Evolutionary conservation across 2,888 invertebrate species (phyloP).

Genomic region (Scaptomyza reducta): DNA sequence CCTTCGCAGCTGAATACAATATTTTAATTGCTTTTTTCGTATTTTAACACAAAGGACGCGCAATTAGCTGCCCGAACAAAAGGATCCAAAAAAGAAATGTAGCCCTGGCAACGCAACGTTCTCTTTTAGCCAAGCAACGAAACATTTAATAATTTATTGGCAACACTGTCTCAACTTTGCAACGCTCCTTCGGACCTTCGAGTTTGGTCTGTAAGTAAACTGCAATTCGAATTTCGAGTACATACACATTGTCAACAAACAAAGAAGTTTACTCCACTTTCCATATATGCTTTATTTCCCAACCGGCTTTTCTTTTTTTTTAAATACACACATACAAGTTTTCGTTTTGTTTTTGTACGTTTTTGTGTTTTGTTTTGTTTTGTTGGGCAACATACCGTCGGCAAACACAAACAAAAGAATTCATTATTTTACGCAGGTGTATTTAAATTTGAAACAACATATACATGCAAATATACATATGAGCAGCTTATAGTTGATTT

Average conservation of each 20-base stretch:
- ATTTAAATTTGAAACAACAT: slow-evolving; percentile 78
- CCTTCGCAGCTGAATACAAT: slow-evolving; percentile 64
- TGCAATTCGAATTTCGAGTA: slow-evolving; percentile 24
- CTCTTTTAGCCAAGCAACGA: background rate
- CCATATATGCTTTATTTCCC: slow-evolving; percentile 53
- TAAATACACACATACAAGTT: slow-evolving; percentile 24
- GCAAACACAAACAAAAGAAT: slow-evolving; percentile 74
- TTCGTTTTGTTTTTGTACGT: background rate
- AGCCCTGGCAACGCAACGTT: slow-evolving; percentile 21
- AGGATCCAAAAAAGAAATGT: slow-evolving; percentile 13
- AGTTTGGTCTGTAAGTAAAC: slow-evolving; percentile 22
- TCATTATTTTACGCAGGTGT: slow-evolving; percentile 76
- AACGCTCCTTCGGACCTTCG: background rate
- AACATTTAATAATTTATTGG: slow-evolving; percentile 50
- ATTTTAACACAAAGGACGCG: slow-evolving; percentile 62
- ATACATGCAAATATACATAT: slow-evolving; percentile 42
- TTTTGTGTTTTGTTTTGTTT: slow-evolving; percentile 34
- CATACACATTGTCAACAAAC: slow-evolving; percentile 34
- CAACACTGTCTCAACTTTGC: slow-evolving; percentile 21
- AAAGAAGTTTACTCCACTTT: slow-evolving; percentile 47
- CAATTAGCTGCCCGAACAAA: slow-evolving; percentile 63
- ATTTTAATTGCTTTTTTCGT: slow-evolving; percentile 72
- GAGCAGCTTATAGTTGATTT: slow-evolving; percentile 69
- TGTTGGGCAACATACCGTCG: slow-evolving; percentile 21
- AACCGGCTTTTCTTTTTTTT: slow-evolving; percentile 26